A percentile compares a stretch with the other conserved stretches of the same genome.
phyloP scores from a whole-genome alignment of 2,797 vertebrate genomes.

The Manis pentadactyla region DNA sequence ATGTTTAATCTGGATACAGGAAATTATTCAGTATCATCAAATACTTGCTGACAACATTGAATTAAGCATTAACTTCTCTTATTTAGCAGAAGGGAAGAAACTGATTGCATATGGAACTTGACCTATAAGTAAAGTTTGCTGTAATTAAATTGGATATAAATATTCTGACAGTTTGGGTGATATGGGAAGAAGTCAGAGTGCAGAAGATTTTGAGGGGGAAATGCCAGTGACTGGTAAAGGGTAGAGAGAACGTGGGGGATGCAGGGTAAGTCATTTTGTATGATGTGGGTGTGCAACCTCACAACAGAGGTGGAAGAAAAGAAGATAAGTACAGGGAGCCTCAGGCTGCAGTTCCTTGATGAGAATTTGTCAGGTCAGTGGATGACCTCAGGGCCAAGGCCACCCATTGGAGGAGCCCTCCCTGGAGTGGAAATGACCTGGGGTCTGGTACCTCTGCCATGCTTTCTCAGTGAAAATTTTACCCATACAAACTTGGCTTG shows the following conservation, averaged over 20 bases:
- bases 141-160: neutral
- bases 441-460: neutral
- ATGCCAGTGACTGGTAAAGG: rapidly evolving
- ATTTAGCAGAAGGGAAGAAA: neutral
- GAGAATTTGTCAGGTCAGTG: neutral
- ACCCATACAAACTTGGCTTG: neutral
- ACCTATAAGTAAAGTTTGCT: neutral
- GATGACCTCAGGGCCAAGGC: neutral
- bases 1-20: neutral
- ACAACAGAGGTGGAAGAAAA: neutral
- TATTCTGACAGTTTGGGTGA: neutral
- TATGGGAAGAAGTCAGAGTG: neutral
- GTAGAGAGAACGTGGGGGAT: rapidly evolving
- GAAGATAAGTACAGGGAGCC: neutral
- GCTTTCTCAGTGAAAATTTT: neutral
- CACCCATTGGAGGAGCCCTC: neutral
- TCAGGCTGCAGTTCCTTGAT: neutral
- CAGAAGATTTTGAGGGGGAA: neutral
- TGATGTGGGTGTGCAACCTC: rapidly evolving
- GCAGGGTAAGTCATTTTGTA: neutral
- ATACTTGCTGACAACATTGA: neutral
- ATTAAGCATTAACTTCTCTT: neutral
- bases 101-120: neutral
- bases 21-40: neutral
- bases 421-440: neutral